A percentile compares a stretch with the other conserved stretches of the same genome.
These are phyloP conservation scores for Kryphioiulus occultus DNA, from an alignment of 2,888 invertebrate genomes.

Conservation along the genomic window DNA sequence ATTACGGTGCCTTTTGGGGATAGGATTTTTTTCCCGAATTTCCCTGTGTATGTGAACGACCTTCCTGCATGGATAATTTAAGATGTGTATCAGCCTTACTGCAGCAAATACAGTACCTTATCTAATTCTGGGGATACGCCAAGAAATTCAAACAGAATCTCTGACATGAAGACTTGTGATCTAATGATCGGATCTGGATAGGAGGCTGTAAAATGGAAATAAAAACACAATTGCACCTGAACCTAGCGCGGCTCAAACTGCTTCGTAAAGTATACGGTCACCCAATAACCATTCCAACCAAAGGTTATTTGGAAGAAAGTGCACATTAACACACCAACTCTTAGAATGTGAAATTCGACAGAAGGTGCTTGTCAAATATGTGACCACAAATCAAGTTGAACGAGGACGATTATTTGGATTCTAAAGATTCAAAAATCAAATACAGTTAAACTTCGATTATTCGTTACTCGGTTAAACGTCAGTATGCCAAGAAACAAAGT, in stretches of 20 bases:
- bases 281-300: not conserved
- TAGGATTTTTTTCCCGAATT: not conserved
- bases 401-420: too few relatives aligned
- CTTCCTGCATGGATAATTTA: conserved; percentile 19
- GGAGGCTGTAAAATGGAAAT: not conserved
- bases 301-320: not conserved
- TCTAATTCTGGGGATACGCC: not conserved
- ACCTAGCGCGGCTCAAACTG: not conserved
- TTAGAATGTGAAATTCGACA: not conserved
- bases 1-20: not conserved
- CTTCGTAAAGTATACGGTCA: not conserved
- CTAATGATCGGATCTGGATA: not conserved
- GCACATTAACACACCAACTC: not conserved
- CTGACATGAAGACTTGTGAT: not conserved
- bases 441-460: too few relatives aligned
- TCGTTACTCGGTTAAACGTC: too few relatives aligned
- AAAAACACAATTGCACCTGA: not conserved
- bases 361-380: too few relatives aligned
- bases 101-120: not conserved
- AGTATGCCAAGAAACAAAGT: too few relatives aligned
- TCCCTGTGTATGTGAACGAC: not conserved
- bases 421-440: too few relatives aligned
- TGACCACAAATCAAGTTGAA: too few relatives aligned
- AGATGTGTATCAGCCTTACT: not conserved
- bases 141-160: not conserved